phyloP scores from a whole-genome alignment of 2,113 vertebrate genomes.

The Sapajus apella region DNA sequence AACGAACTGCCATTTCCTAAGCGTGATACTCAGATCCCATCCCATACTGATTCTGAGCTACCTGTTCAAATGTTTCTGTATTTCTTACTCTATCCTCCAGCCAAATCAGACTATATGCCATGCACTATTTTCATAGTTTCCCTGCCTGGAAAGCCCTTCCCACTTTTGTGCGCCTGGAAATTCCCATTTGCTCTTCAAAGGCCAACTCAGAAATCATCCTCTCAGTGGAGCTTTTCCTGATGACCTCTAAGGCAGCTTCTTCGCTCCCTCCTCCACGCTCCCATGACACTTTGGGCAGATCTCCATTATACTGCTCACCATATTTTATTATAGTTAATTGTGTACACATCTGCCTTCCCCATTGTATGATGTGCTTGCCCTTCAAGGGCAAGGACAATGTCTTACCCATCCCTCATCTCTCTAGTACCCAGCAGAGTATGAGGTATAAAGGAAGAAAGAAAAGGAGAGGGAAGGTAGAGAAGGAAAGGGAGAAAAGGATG shows the following conservation, averaged over 20 bases:
- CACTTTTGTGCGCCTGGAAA: slow-evolving; percentile 22
- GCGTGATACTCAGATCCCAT: neutral
- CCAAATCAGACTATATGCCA: neutral
- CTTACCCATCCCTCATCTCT: slow-evolving; percentile 61
- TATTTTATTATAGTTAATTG: slow-evolving; percentile 73
- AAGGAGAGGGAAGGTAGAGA: neutral
- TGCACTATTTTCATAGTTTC: neutral
- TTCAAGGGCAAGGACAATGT: slow-evolving; percentile 66
- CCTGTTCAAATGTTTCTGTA: neutral
- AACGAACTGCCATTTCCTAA: neutral
- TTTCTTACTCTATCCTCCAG: neutral
- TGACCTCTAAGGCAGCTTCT: slow-evolving; percentile 20
- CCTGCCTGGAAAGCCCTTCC: neutral
- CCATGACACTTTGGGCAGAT: slow-evolving; percentile 57
- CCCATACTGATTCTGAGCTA: neutral
- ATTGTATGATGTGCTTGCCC: slow-evolving; percentile 38
- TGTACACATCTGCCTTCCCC: slow-evolving; percentile 65
- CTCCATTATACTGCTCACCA: slow-evolving; percentile 42
- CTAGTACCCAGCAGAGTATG: slow-evolving; percentile 55
- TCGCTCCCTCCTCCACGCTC: neutral
- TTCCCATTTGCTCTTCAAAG: neutral
- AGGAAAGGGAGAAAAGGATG: too few relatives aligned
- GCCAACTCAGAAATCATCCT: slow-evolving; percentile 38
- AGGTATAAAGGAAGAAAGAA: neutral
- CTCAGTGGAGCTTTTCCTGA: neutral